phyloP scores from a whole-genome alignment of 2,888 invertebrate genomes.

The Mesochorus sp. region DNA sequence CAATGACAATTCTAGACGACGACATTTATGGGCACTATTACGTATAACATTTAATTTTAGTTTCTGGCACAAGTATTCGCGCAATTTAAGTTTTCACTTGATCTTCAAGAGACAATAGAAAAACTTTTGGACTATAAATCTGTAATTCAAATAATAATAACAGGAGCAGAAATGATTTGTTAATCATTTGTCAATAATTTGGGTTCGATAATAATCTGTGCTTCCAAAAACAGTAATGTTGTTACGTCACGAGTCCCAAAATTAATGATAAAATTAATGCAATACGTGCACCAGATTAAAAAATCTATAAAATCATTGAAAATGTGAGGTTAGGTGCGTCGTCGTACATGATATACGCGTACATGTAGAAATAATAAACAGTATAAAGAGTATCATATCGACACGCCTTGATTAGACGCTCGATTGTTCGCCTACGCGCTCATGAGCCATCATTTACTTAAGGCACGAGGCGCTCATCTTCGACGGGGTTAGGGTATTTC shows the following conservation, averaged over 20 bases:
- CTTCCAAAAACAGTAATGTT: neutral
- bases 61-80: no score
- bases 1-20: no score
- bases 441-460: conserved; percentile 76
- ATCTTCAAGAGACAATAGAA: no score
- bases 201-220: neutral
- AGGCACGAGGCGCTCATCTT: conserved; percentile 58
- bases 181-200: no score
- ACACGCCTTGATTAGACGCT: conserved; percentile 61
- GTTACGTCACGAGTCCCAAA: neutral
- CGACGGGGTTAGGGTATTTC: conserved; percentile 74
- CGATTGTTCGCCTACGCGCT: conserved; percentile 59
- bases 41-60: no score
- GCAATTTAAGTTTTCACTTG: no score
- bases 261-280: neutral
- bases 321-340: conserved; percentile 46
- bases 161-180: no score
- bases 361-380: neutral
- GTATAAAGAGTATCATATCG: conserved; percentile 45
- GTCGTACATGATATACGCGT: neutral
- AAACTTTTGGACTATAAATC: no score
- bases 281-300: neutral
- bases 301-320: conserved; percentile 20
- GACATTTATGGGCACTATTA: no score
- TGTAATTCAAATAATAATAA: no score